These are phyloP conservation scores for Paedocypris micromegethes DNA, from an alignment of 2,797 vertebrate genomes.

Conservation along the genomic window DNA sequence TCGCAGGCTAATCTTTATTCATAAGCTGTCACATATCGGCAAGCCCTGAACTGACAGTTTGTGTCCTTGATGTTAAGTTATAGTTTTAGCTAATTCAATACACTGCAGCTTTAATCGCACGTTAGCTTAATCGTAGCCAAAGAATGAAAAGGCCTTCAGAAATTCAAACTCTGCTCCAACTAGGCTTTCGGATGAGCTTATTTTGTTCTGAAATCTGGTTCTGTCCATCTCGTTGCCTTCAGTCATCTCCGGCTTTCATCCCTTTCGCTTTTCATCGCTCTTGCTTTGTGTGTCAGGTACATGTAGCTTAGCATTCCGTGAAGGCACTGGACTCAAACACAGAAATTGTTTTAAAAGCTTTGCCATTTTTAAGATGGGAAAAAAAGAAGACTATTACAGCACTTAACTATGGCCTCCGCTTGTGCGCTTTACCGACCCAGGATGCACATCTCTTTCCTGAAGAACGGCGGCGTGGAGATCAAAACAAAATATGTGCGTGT, in stretches of 20 bases:
- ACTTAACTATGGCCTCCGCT: slow-evolving; percentile 35
- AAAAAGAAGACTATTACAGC: slow-evolving; percentile 29
- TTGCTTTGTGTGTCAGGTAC: slow-evolving; percentile 27
- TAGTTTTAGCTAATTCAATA: slow-evolving; percentile 56
- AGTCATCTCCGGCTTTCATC: slow-evolving; percentile 43
- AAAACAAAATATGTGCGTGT: slow-evolving; percentile 45
- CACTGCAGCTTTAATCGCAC: slow-evolving; percentile 7
- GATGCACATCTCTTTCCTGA: neutral
- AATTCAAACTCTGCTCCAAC: neutral
- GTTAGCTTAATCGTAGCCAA: neutral
- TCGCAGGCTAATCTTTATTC: slow-evolving; percentile 62
- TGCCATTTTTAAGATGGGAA: slow-evolving; percentile 42
- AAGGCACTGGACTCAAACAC: slow-evolving; percentile 20
- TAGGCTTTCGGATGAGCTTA: slow-evolving; percentile 13
- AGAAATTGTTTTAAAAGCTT: slow-evolving; percentile 42
- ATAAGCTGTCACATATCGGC: slow-evolving; percentile 62
- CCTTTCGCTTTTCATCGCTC: slow-evolving; percentile 24
- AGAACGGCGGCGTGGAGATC: slow-evolving; percentile 46
- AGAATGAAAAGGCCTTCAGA: neutral
- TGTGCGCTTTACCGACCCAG: slow-evolving; percentile 39
- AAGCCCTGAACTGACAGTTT: slow-evolving; percentile 52
- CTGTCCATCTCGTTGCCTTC: slow-evolving; percentile 39
- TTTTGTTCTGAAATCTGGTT: slow-evolving; percentile 31
- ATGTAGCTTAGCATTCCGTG: slow-evolving; percentile 20
- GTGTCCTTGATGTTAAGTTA: slow-evolving; percentile 52